Evolutionary conservation across 1,140 invertebrate genomes (phyloP), one percentile per base, ranked within the genome.

Genomic region (Drosophila takahashii): DNA sequence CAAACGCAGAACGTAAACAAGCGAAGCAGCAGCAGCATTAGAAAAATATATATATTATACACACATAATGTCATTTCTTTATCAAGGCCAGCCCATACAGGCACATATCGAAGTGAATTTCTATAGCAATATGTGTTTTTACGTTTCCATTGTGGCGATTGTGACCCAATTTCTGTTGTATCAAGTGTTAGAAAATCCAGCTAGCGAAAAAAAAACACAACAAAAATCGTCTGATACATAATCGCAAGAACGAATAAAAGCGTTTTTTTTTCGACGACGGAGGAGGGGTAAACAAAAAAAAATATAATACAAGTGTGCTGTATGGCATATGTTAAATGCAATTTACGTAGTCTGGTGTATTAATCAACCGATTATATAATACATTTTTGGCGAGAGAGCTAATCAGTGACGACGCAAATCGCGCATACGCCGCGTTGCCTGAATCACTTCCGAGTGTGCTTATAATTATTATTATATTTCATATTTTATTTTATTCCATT

Each of bases 151-250:
- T 70, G 45, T 69, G 48, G 47, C 56, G 54, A 67, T 69, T 81
- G 83, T 86, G 83, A 86, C 83, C 83, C 71, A 86, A 86, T 86
- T 87, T 87, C 75, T 67, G 79, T 86, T 86, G 57, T 87, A 87
- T 81, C 78, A 86, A 87, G 73, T 84, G 66, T 86, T 85, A 86
- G 69, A 67, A 57, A 48, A 52, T 47, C 48, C 52, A 66, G 58
- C 18, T 29, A 58, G 41, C 44, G n/a, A 74, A 50, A 42, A 16
- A 16, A 59, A 53, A 13, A 29, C 13, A 53, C 50, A 61, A 66
- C 45, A 44, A 5, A 22, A 8, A 32, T 4, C 16, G 8, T 3
- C 16, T 47, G 42, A 41, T 64, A 41, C 26, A 42, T 61, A 66
- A 65, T 64, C 54, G 36, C 18, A 1, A 37, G 41, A 61, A 66